Evolutionary conservation across 2,888 invertebrate species (phyloP), one percentile per base, ranked within the genome.

Genomic region (Steinernema carpocapsae): DNA sequence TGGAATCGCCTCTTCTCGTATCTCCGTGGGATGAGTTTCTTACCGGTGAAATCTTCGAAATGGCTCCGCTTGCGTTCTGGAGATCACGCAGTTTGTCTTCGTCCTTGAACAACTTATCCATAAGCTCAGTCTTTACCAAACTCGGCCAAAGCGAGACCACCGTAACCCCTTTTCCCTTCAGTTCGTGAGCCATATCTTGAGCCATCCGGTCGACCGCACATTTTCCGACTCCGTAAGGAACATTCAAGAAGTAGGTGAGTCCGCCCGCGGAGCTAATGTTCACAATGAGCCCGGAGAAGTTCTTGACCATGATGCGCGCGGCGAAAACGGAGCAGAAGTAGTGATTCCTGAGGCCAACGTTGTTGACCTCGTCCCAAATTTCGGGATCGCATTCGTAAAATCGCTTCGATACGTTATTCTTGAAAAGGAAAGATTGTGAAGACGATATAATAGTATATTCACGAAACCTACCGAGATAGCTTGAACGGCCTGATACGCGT

Each of bases 71-170:
- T 7, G 72, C 59, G 73, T 86, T 71, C 26, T 91, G 90, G 89
- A 95, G 95, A 19, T 90, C 89, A 89, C 93, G 92, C 87, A 92
- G 93, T 1, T 12, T 37, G 29, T 64, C 12, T 14, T 72, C 73
- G 19, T 29, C 56, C 37, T 59, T 22, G 10, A 52, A 42, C 45
- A 48, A n/a, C 45, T 71, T 70, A 24, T 32, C 17, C 19, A 45
- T 48, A 22, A 88, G 74, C 26, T 78, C 76, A 76, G 89, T 89
- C 7, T 83, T 79, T 0, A 89, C 89, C 14, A 88, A 83, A 14
- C 89, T 89, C 0, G 89, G 89, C 89, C 89, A 90, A 0, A 90
- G 79, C 64, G 88, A 88, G 10, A 90, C 77, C 26, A 81, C 86
- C 1, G 88, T 85, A 6, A 90, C 88, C 46, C 87, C 84, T 45